Evolutionary conservation across 30 jellyfish, hydroid and myxozoan species (phyloP), one percentile per base, ranked within the genome.

Genomic region (Aurelia coerulea): DNA sequence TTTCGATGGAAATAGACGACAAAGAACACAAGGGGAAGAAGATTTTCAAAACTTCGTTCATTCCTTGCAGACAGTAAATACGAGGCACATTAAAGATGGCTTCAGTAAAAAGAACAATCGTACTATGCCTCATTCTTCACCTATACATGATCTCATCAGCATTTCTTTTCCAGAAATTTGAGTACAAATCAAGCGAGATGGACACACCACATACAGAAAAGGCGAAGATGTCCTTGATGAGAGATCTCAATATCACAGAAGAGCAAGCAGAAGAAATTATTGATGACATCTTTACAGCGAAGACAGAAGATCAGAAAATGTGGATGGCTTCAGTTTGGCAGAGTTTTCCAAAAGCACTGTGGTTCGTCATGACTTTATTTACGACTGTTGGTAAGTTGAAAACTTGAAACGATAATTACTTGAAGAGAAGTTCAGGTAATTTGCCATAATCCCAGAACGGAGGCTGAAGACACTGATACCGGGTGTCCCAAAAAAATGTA

Each of bases 301-400:
- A 58, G 8, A 50, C 12, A 1, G 34, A 76, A 19, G 86, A 76
- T 54, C 89, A 64, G 17, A 37, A 34, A 17, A 49, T 52, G 2
- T 33, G 49, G 53, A 66, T 64, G 79, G 33, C 51, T 10, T 23
- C 75, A 39, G 37, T 65, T 12, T 79, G 80, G 79, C 63, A n/a
- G n/a, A 63, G 80, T 62, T 66, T 62, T n/a, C 34, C 80, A 12
- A n/a, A 78, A 8, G 35, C 89, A 14, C 50, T 76, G 13, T 76
- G 86, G 86, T 76, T 76, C 75, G 86, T 76, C 12, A 76, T 76
- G 86, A 76, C 86, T 3, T 33, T 76, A 32, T 76, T 76, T 76
- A 76, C 86, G 31, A 76, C 86, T 76, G 86, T 76, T 76, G 86
- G 86, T 76, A 31, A 76, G 86, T 76, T 54, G 0, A 23, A 62